phyloP scores from a whole-genome alignment of 2,888 invertebrate species.

The Hydraecia micacea region DNA sequence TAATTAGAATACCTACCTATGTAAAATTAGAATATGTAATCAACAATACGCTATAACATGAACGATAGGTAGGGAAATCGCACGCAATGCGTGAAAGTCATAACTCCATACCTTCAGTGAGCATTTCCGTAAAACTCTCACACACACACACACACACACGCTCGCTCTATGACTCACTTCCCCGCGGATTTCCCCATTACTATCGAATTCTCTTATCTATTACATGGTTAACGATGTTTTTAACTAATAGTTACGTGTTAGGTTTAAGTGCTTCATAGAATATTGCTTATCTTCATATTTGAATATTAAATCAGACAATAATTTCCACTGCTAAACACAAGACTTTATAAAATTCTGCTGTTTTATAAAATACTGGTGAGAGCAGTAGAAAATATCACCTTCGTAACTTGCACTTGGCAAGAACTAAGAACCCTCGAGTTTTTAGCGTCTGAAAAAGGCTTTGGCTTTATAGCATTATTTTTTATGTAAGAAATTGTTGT shows the following conservation, averaged over 20 bases:
- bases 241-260: conserved; percentile 12
- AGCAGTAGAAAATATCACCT: not conserved
- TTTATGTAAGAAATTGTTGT: not conserved
- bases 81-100: conserved; percentile 25
- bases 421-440: not conserved
- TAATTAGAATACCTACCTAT: not conserved
- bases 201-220: conserved; percentile 52
- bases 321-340: not conserved
- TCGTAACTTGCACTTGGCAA: not conserved
- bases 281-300: conserved; percentile 3
- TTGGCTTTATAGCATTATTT: not conserved
- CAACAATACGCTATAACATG: not conserved
- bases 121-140: conserved; percentile 35
- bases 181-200: conserved; percentile 49
- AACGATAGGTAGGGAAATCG: not conserved
- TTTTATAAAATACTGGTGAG: not conserved
- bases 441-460: not conserved
- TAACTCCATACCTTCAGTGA: conserved; percentile 13
- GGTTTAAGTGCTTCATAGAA: conserved; percentile 9
- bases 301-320: conserved; percentile 10
- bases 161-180: conserved; percentile 39
- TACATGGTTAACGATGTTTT: conserved; percentile 24
- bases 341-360: not conserved
- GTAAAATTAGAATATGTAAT: not conserved
- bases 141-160: conserved; percentile 1